Evolutionary conservation across 2,797 vertebrate genomes (phyloP).

Genomic region (Microctenopoma stevenorrisi): DNA sequence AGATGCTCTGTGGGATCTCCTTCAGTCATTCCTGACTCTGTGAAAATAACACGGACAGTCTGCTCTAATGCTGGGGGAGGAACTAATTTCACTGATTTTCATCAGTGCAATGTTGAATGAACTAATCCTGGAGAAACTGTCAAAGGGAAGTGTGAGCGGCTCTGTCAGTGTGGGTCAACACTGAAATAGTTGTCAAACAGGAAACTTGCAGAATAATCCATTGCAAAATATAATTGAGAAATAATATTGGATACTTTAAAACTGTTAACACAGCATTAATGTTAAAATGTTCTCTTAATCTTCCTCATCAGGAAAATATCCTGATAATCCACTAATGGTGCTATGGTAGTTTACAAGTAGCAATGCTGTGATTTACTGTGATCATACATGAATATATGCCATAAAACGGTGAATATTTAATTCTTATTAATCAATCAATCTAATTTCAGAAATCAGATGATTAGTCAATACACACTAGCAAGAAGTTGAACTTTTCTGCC

Average conservation of each 20-base stretch:
- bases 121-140: too few species aligned
- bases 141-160: too few species aligned
- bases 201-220: not conserved
- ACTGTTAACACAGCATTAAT: not conserved
- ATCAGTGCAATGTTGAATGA: too few species aligned
- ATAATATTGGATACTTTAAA: not conserved
- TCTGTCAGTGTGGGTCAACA: not conserved
- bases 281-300: not conserved
- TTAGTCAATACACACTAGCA: too few species aligned
- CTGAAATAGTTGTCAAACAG: not conserved
- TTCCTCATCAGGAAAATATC: not conserved
- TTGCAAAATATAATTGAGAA: not conserved
- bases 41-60: not conserved
- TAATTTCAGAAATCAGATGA: too few species aligned
- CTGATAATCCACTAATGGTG: not conserved
- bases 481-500: conserved; percentile 36
- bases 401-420: too few species aligned
- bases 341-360: too few species aligned
- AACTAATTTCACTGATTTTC: not conserved
- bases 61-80: not conserved
- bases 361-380: too few species aligned
- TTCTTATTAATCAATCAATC: too few species aligned
- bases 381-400: too few species aligned
- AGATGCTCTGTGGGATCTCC: not conserved
- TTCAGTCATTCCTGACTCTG: conserved; percentile 16